Evolutionary conservation across 2,113 vertebrate species (phyloP).

Genomic region (Gasterosteus nipponicus): DNA sequence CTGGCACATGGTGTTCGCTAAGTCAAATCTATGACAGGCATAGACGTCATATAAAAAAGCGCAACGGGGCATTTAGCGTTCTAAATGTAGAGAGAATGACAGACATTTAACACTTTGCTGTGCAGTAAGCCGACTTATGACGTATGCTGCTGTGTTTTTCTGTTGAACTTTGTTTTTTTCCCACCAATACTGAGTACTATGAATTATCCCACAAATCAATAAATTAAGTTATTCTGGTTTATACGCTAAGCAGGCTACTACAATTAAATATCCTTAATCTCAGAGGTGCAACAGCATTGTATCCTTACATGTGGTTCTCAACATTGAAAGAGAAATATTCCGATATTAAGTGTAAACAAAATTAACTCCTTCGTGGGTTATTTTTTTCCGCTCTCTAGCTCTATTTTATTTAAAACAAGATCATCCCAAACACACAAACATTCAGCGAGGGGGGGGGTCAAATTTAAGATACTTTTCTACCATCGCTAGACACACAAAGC

Average conservation of each 20-base stretch:
- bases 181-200: background rate
- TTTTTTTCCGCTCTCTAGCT: slow-evolving; percentile 12
- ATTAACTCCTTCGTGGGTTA: slow-evolving; percentile 11
- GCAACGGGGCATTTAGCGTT: background rate
- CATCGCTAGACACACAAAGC: slow-evolving; percentile 68
- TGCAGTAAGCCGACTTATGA: slow-evolving; percentile 32
- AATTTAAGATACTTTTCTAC: slow-evolving; percentile 61
- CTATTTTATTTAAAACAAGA: slow-evolving; percentile 56
- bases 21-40: background rate
- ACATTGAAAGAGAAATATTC: background rate
- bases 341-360: background rate
- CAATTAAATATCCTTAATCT: slow-evolving; percentile 34
- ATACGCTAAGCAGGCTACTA: background rate
- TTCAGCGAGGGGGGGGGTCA: slow-evolving; percentile 44
- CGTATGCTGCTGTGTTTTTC: slow-evolving; percentile 38
- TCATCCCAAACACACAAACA: slow-evolving; percentile 40
- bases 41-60: background rate
- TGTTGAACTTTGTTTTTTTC: slow-evolving; percentile 25
- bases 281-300: background rate
- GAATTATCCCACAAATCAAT: slow-evolving; percentile 13
- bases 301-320: slow-evolving; percentile 1
- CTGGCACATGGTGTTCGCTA: background rate
- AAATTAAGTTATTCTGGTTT: slow-evolving; percentile 9
- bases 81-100: slow-evolving; percentile 38
- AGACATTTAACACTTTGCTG: slow-evolving; percentile 43